A percentile compares a stretch with the other conserved stretches of the same genome.
phyloP scores from a whole-genome alignment of 2,113 vertebrate species.

The Bagarius yarrelli region DNA sequence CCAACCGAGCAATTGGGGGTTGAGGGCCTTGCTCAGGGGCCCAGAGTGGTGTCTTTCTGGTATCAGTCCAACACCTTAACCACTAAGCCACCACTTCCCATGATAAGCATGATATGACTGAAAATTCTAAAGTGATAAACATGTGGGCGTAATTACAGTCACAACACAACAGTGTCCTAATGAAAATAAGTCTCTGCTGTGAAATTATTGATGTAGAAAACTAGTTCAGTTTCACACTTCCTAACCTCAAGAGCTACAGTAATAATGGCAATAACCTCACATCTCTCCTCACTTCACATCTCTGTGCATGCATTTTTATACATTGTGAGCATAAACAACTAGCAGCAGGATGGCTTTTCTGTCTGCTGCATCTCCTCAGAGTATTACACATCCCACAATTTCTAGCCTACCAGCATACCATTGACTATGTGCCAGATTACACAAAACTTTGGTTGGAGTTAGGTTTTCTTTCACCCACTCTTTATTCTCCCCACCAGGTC shows the following conservation, averaged over 20 bases:
- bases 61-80: too few species aligned
- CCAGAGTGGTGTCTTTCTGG: too few species aligned
- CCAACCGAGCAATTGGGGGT: too few species aligned
- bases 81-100: too few species aligned
- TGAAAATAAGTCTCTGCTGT: constrained; percentile 2
- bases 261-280: background rate
- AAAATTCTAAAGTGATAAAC: too few species aligned
- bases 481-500: background rate
- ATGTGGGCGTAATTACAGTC: too few species aligned
- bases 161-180: background rate
- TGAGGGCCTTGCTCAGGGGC: too few species aligned
- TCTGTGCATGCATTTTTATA: background rate
- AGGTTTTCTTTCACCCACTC: background rate
- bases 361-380: background rate
- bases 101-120: too few species aligned
- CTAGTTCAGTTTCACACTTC: background rate
- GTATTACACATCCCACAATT: background rate
- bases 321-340: background rate
- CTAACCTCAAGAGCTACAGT: background rate
- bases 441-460: background rate
- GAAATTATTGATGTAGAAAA: background rate
- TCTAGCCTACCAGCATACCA: background rate
- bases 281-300: background rate
- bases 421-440: background rate
- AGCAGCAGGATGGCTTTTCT: background rate